phyloP scores from a whole-genome alignment of 2,888 invertebrate species.

The Craniophora ligustri region DNA sequence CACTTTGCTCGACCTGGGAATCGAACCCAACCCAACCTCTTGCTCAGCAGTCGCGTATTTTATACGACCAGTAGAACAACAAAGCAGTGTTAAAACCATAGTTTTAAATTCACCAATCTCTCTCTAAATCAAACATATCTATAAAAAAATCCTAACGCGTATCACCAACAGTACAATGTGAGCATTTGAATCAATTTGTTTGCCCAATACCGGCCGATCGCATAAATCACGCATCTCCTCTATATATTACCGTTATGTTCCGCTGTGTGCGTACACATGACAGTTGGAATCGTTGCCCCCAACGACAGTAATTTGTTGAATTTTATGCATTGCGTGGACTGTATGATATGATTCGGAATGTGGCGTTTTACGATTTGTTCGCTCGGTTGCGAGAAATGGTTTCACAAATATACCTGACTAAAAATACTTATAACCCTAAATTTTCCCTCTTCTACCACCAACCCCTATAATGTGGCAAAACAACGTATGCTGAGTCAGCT shows the following conservation, averaged over 20 bases:
- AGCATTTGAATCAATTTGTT: conserved; percentile 75
- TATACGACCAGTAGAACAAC: no score
- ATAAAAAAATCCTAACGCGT: conserved; percentile 3
- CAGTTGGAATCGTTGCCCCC: conserved; percentile 37
- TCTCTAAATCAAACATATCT: not conserved
- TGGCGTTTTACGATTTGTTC: conserved; percentile 11
- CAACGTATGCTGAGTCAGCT: no score
- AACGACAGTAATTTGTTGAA: conserved; percentile 53
- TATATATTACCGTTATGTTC: conserved; percentile 67
- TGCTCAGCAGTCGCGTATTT: not conserved
- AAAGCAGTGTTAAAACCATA: no score
- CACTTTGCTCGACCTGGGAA: no score
- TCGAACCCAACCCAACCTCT: no score
- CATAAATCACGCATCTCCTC: conserved; percentile 73
- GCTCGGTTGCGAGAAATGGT: conserved; percentile 18
- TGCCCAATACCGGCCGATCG: conserved; percentile 63
- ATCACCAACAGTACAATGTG: conserved; percentile 34
- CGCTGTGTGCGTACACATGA: conserved; percentile 40
- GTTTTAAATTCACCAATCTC: not conserved
- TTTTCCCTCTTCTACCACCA: no score
- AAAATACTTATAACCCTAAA: no score
- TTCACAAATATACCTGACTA: no score
- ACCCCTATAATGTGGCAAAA: no score
- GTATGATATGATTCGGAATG: conserved; percentile 43
- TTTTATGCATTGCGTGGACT: conserved; percentile 55